Conservation (phyloP, 2,113 vertebrate species). For the Blennius ocellaris region DNA sequence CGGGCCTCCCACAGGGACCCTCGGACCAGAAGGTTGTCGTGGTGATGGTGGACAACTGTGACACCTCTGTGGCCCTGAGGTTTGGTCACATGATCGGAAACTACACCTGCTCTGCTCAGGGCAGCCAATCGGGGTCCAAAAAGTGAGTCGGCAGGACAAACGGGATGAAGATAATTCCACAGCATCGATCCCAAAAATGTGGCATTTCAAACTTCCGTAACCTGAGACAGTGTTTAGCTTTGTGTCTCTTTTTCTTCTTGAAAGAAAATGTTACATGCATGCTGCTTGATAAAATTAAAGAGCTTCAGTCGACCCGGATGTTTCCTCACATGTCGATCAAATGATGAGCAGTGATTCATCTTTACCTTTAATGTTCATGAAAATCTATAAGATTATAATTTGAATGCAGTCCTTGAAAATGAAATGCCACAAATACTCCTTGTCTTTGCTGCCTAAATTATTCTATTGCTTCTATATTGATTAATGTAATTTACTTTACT, state of each 20-base stretch:
- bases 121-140: slow-evolving; percentile 93
- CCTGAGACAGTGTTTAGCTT: too few species aligned
- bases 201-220: too few species aligned
- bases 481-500: slow-evolving; percentile 27
- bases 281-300: too few species aligned
- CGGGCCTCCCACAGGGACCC: slow-evolving; percentile 91
- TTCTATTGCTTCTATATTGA: slow-evolving; percentile 22
- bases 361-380: not conserved
- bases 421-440: not conserved
- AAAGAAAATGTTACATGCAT: too few species aligned
- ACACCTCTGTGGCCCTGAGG: slow-evolving; percentile 89
- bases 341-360: too few species aligned
- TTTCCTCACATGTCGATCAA: too few species aligned
- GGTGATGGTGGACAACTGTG: slow-evolving; percentile 93
- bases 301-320: too few species aligned
- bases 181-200: too few species aligned
- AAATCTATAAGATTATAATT: not conserved
- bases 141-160: slow-evolving; percentile 82
- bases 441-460: not conserved
- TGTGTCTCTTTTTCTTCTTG: too few species aligned
- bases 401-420: not conserved
- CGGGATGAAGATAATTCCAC: too few species aligned
- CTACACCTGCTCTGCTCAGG: slow-evolving; percentile 93
- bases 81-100: slow-evolving; percentile 90
- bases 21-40: slow-evolving; percentile 94